Evolutionary conservation across 2,888 invertebrate species (phyloP).

Genomic region (Microplitis manilae): DNA sequence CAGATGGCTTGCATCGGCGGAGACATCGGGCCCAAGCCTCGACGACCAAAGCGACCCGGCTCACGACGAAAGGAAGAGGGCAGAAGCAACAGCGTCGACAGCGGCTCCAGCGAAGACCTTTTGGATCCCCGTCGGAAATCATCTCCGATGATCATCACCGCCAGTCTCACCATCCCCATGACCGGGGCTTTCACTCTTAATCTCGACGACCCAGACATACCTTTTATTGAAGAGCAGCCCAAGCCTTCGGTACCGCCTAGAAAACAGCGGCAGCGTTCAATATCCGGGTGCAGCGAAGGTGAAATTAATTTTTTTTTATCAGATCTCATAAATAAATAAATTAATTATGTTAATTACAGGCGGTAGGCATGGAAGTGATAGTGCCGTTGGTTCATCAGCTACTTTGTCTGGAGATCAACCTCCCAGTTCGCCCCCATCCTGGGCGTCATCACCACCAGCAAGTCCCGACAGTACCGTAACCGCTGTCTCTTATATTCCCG

Average conservation of each 20-base stretch:
- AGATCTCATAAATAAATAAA: neutral
- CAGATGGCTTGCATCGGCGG: conserved; percentile 73
- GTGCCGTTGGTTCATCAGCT: conserved; percentile 79
- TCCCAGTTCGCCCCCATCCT: conserved; percentile 75
- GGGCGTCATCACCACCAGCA: conserved; percentile 76
- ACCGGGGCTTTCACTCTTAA: conserved; percentile 74
- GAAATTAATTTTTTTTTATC: neutral
- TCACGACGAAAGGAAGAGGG: conserved; percentile 72
- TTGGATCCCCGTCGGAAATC: conserved; percentile 74
- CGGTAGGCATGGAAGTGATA: conserved; percentile 74
- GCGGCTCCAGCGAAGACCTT: conserved; percentile 70
- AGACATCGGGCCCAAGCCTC: conserved; percentile 75
- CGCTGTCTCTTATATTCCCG: conserved; percentile 74
- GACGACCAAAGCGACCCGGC: conserved; percentile 68
- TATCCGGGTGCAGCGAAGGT: conserved; percentile 68
- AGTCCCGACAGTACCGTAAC: conserved; percentile 75
- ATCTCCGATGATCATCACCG: conserved; percentile 80
- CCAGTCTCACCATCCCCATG: conserved; percentile 85
- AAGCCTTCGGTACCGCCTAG: conserved; percentile 72
- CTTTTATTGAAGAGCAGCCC: conserved; percentile 78
- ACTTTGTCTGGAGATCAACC: conserved; percentile 74
- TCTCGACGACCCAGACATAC: conserved; percentile 78
- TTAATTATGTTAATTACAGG: conserved; percentile 56
- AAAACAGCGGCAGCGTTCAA: conserved; percentile 70
- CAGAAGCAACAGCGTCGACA: conserved; percentile 73